phyloP scores from a whole-genome alignment of 2,797 vertebrate genomes.

The Myotis planiceps region DNA sequence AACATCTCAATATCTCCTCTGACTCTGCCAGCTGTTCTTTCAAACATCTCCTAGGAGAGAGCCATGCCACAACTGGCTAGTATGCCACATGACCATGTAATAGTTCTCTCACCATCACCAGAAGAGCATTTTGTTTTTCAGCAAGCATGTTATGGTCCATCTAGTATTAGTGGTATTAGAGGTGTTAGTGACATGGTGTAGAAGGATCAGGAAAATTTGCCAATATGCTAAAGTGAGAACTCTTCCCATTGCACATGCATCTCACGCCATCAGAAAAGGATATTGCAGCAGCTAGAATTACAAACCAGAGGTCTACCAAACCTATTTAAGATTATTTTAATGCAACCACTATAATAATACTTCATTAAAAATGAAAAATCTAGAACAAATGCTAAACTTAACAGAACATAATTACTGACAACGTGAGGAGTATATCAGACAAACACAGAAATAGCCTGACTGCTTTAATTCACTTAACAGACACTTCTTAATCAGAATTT shows the following conservation, averaged over 20 bases:
- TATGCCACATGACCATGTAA: not conserved
- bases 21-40: not conserved
- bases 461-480: slow-evolving; percentile 11
- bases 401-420: not conserved
- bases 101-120: not conserved
- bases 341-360: not conserved
- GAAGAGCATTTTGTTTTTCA: slow-evolving; percentile 25
- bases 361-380: slow-evolving; percentile 32
- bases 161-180: not conserved
- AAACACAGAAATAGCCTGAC: slow-evolving; percentile 12
- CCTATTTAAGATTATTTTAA: not conserved
- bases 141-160: not conserved
- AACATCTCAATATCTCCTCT: not conserved
- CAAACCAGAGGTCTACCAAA: not conserved
- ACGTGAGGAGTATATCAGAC: not conserved
- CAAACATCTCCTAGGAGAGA: not conserved
- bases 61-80: not conserved
- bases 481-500: slow-evolving; percentile 5
- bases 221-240: not conserved
- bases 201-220: not conserved
- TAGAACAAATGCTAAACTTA: not conserved
- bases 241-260: not conserved
- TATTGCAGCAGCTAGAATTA: not conserved
- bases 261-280: not conserved
- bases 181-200: not conserved